Conservation (phyloP, 2,888 invertebrate species). For the Aleiodes leptofemur region DNA sequence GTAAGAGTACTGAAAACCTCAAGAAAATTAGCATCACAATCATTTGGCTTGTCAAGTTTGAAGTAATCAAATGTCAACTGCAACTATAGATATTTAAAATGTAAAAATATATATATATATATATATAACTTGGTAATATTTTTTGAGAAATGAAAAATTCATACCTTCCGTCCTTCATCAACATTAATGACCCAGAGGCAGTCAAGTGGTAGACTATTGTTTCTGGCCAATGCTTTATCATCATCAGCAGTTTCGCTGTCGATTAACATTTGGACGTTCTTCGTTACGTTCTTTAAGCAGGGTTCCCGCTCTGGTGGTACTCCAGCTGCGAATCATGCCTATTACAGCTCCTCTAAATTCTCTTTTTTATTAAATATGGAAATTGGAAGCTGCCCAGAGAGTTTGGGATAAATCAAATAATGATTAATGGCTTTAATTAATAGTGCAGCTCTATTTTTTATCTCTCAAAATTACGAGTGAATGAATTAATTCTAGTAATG, state of each 20-base stretch:
- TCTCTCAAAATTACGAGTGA: constrained; percentile 8
- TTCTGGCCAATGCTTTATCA: constrained; percentile 76
- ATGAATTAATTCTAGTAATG: constrained; percentile 20
- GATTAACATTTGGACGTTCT: constrained; percentile 76
- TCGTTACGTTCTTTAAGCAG: constrained; percentile 78
- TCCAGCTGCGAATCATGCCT: constrained; percentile 68
- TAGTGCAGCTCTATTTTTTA: background rate
- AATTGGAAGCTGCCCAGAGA: constrained; percentile 32
- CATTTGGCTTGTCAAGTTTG: constrained; percentile 83
- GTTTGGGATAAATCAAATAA: constrained; percentile 5
- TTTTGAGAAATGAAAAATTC: background rate
- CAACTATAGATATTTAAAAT: constrained; percentile 76
- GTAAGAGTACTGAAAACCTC: constrained; percentile 82
- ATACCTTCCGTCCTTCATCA: constrained; percentile 80
- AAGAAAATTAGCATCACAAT: constrained; percentile 86
- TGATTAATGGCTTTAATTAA: constrained; percentile 16
- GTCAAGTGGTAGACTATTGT: constrained; percentile 80
- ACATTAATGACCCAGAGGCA: constrained; percentile 86
- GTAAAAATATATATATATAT: background rate
- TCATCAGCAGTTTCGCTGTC: constrained; percentile 79
- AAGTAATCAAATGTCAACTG: constrained; percentile 82
- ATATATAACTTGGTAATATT: background rate
- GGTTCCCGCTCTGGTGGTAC: constrained; percentile 78
- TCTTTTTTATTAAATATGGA: constrained; percentile 26
- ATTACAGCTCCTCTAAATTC: constrained; percentile 29